Evolutionary conservation across 2,888 invertebrate genomes (phyloP).

Genomic region (Stenotaenia linearis): DNA sequence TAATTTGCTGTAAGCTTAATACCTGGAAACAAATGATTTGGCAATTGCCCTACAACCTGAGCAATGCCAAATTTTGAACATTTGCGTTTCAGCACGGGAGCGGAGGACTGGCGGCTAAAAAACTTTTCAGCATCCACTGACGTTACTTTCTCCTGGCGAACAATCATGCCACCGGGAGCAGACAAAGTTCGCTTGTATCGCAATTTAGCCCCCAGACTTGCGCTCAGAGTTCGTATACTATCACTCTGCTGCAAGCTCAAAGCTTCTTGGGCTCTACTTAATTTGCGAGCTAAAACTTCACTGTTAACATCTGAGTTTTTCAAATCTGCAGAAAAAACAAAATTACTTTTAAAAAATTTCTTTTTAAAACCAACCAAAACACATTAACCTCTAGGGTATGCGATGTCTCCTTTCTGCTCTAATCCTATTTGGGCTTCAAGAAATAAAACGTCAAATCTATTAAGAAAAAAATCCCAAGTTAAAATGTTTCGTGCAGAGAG

Average conservation of each 20-base stretch:
- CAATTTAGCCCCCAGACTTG: constrained; percentile 83
- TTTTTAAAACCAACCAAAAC: not conserved
- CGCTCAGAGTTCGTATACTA: constrained; percentile 48
- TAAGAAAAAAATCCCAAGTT: constrained; percentile 96
- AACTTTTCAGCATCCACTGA: constrained; percentile 65
- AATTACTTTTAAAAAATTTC: not conserved
- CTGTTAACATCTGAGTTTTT: constrained; percentile 81
- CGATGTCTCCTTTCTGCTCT: constrained; percentile 76
- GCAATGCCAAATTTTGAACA: constrained; percentile 86
- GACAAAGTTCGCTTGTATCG: constrained; percentile 92
- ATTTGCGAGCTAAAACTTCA: constrained; percentile 76
- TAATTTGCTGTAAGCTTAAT: too few species aligned
- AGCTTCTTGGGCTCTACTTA: constrained; percentile 83
- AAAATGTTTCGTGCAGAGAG: constrained; percentile 74
- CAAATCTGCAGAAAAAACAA: constrained; percentile 58
- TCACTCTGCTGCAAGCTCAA: constrained; percentile 63
- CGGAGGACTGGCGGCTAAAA: constrained; percentile 74
- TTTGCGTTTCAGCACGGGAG: constrained; percentile 89
- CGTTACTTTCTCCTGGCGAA: constrained; percentile 63
- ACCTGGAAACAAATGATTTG: constrained; percentile 49
- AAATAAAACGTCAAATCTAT: constrained; percentile 89
- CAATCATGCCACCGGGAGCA: constrained; percentile 78
- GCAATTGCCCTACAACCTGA: constrained; percentile 54
- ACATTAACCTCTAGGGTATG: constrained; percentile 67
- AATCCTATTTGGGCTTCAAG: constrained; percentile 91